These are phyloP conservation scores for Rynchops niger DNA, from an alignment of 2,113 vertebrate species.

Conservation along the genomic window DNA sequence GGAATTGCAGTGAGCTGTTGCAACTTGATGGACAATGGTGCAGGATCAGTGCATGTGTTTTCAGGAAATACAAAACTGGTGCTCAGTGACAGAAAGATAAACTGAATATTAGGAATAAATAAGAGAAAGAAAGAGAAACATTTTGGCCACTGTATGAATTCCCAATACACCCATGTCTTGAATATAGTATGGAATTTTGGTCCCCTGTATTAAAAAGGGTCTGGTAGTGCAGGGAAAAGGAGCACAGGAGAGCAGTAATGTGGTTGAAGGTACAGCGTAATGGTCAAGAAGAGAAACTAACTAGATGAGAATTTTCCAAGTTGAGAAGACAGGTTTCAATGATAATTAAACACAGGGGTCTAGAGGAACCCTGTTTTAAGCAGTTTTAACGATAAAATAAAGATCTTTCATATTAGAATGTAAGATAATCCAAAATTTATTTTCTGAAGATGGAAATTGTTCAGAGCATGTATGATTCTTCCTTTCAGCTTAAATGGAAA, in stretches of 20 bases:
- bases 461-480: background rate
- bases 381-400: background rate
- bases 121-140: background rate
- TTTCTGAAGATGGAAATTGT: background rate
- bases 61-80: background rate
- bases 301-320: background rate
- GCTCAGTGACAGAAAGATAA: background rate
- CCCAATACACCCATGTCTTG: background rate
- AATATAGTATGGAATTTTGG: background rate
- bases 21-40: background rate
- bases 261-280: background rate
- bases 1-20: background rate
- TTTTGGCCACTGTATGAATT: background rate
- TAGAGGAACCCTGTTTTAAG: background rate
- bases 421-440: background rate
- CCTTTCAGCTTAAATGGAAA: conserved; percentile 43
- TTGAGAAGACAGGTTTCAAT: background rate
- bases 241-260: background rate
- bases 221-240: background rate
- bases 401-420: background rate
- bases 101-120: background rate
- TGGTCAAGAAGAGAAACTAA: background rate
- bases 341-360: background rate
- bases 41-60: background rate
- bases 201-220: background rate